phyloP scores from a whole-genome alignment of 2,797 vertebrate genomes.

The Zalophus californianus region DNA sequence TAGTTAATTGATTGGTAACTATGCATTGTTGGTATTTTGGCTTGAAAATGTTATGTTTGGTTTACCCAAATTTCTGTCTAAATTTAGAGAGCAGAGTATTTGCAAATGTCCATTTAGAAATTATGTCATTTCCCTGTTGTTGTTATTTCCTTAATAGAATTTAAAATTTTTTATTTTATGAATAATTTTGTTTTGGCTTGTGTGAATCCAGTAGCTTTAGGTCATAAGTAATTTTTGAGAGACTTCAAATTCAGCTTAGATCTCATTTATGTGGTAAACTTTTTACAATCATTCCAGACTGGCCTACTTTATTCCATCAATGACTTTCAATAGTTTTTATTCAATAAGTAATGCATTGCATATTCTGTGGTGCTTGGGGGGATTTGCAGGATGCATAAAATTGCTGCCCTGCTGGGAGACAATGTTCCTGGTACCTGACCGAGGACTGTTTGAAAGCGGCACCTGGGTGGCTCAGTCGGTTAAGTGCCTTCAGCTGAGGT shows the following conservation, averaged over 20 bases:
- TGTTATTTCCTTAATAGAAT: not conserved
- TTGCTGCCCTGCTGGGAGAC: not conserved
- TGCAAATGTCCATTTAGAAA: conserved; percentile 28
- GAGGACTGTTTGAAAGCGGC: not conserved
- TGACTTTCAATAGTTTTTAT: not conserved
- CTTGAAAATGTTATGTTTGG: not conserved
- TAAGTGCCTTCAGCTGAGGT: no score
- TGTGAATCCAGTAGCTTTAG: not conserved
- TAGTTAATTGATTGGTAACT: not conserved
- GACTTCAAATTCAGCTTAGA: not conserved
- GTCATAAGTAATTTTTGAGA: not conserved
- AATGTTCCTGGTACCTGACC: not conserved
- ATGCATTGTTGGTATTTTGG: not conserved
- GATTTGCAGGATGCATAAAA: not conserved
- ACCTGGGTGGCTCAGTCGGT: no score
- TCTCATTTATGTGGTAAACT: not conserved
- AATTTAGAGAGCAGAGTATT: not conserved
- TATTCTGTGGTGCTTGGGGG: not conserved
- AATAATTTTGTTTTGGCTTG: conserved; percentile 1
- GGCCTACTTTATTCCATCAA: not conserved
- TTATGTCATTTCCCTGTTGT: not conserved
- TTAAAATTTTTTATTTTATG: conserved; percentile 8
- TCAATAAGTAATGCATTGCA: not conserved
- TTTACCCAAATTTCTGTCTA: not conserved
- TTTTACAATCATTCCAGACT: not conserved